Conservation (phyloP, 2,113 vertebrate genomes). For the Zosterops japonicus region DNA sequence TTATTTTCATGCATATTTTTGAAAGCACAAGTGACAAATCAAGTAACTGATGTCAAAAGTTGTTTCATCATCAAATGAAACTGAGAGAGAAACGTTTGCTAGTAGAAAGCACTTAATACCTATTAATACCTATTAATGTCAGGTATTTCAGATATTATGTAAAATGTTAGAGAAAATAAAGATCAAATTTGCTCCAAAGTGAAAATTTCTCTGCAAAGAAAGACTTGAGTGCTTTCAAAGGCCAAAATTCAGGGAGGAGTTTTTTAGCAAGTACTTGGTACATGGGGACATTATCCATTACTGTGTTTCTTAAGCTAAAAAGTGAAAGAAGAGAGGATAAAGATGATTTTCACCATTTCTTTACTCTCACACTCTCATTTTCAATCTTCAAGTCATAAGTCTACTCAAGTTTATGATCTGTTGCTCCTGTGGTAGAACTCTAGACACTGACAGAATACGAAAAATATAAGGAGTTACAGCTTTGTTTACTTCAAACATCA, state of each 20-base stretch:
- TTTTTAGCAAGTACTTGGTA: not conserved
- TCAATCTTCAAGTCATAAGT: not conserved
- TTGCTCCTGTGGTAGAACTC: not conserved
- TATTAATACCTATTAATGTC: not conserved
- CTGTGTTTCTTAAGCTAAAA: not conserved
- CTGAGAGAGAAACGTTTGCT: not conserved
- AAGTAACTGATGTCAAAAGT: not conserved
- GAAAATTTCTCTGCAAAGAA: not conserved
- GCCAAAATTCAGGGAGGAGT: not conserved
- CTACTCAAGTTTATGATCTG: not conserved
- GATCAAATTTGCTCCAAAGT: not conserved
- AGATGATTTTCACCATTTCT: not conserved
- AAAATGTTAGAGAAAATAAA: not conserved
- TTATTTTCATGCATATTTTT: not conserved
- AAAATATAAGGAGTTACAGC: not conserved
- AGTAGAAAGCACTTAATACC: not conserved
- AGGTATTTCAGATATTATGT: not conserved
- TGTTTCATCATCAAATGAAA: not conserved
- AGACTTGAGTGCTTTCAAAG: not conserved
- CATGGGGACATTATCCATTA: not conserved
- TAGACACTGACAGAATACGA: not conserved
- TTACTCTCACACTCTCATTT: not conserved
- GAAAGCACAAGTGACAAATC: not conserved
- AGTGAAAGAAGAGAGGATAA: not conserved
- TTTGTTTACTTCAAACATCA: accelerated